Evolutionary conservation across 2,888 invertebrate genomes (phyloP), one percentile per base, ranked within the genome.

Genomic region (Monochamus alternatus): DNA sequence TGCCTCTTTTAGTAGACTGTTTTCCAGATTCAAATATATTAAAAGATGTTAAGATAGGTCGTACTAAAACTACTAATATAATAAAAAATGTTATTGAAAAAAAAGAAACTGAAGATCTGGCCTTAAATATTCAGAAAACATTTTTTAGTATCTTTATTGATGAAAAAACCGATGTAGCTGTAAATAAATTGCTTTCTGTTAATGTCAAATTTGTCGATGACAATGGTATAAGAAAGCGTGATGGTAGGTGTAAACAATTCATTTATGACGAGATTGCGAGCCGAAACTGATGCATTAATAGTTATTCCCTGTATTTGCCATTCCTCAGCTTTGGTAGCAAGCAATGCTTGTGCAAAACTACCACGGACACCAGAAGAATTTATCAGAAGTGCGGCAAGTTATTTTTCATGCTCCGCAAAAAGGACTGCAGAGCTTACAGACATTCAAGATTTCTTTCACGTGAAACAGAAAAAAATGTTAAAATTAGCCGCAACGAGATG

Each of bases 401-500:
- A 55, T 55, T 55, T 55, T 55, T 55, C 55, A n/a, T 55, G n/a
- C n/a, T 55, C 55, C 14, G n/a, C 55, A n/a, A 55, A n/a, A n/a
- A 55, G 55, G 14, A 55, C 55, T 55, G 55, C 55, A 55, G 55
- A 55, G 2, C 55, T 55, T 55, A 7, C 55, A 12, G 55, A 55
- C 55, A 55, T 55, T 7, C 55, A 55, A 55, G n/a, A 55, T n/a
- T 55, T 55, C 12, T 55, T 55, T 55, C 12, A 55, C n/a, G 22
- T 55, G 4, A 7, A 38, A 38, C 38, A 38, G 7, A 38, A 4
- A 38, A 38, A 74, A 51, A 63, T 75, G 52, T 66, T 72, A 51
- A 74, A 75, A 72, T 52, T 75, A 75, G 14, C 72, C 3, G 58
- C 55, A 12, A 77, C 77, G 7, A 75, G 72, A 47, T 75, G 77